phyloP scores from a whole-genome alignment of 2,113 vertebrate species.

The Colistium nudipinnis region DNA sequence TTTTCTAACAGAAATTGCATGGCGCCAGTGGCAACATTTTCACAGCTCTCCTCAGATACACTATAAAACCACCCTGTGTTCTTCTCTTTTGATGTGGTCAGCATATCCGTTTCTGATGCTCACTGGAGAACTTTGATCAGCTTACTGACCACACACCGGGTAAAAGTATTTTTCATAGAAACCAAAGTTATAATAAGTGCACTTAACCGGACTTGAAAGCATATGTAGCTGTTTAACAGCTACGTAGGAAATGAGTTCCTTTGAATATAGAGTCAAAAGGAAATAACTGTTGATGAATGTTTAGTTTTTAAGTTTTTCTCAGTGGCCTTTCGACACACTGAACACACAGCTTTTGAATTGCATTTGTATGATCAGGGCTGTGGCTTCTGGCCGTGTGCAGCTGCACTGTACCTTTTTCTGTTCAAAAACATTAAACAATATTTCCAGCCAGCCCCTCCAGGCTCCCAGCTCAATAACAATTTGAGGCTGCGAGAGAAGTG shows the following conservation, averaged over 20 bases:
- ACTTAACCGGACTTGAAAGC: slow-evolving; percentile 48
- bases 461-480: slow-evolving; percentile 81
- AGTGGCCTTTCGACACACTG: slow-evolving; percentile 19
- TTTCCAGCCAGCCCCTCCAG: slow-evolving; percentile 77
- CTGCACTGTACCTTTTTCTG: slow-evolving; percentile 68
- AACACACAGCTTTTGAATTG: slow-evolving; percentile 18
- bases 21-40: slow-evolving; percentile 54
- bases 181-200: slow-evolving; percentile 59
- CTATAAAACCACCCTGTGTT: slow-evolving; percentile 45
- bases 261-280: slow-evolving; percentile 25
- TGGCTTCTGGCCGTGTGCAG: slow-evolving; percentile 69
- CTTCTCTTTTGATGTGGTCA: slow-evolving; percentile 60
- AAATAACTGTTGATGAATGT: slow-evolving; percentile 56
- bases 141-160: slow-evolving; percentile 63
- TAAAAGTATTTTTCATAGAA: slow-evolving; percentile 61
- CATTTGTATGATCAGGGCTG: slow-evolving; percentile 55
- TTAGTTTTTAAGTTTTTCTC: slow-evolving; percentile 47
- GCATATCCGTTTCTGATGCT: slow-evolving; percentile 66
- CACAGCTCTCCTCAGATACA: slow-evolving; percentile 62
- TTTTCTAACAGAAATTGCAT: slow-evolving; percentile 43
- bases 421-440: slow-evolving; percentile 79
- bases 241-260: slow-evolving; percentile 20
- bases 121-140: slow-evolving; percentile 64
- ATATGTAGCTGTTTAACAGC: slow-evolving; percentile 29
- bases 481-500: slow-evolving; percentile 77